A percentile compares a stretch with the other conserved stretches of the same genome.
These are phyloP conservation scores for Herpailurus yagouaroundi DNA, from an alignment of 2,113 vertebrate species.

Conservation along the genomic window DNA sequence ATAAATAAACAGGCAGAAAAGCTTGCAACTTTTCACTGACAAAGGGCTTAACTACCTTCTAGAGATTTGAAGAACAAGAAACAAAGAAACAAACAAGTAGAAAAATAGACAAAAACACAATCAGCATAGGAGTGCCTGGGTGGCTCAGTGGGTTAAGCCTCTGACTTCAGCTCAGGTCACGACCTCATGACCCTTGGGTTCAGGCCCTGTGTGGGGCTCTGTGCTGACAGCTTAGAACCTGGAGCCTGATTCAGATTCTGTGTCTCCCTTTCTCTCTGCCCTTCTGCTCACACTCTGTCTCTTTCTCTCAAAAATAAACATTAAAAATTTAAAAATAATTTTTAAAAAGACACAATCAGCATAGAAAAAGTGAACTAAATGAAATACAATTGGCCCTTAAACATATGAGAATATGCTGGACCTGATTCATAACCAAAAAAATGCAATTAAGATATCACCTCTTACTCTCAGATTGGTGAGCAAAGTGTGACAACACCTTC, in stretches of 20 bases:
- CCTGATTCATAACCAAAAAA: neutral
- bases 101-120: neutral
- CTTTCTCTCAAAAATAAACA: no score
- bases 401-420: neutral
- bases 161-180: no score
- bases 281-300: no score
- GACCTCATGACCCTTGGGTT: no score
- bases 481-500: neutral
- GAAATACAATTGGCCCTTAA: neutral
- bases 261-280: no score
- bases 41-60: neutral
- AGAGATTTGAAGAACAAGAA: neutral
- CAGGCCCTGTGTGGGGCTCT: no score
- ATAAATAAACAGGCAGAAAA: neutral
- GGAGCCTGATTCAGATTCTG: no score
- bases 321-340: no score
- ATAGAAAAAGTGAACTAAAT: neutral
- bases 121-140: no score
- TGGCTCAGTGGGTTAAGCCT: no score
- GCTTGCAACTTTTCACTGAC: neutral
- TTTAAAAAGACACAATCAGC: neutral
- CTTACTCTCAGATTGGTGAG: neutral
- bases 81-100: neutral
- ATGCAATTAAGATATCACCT: neutral
- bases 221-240: no score